phyloP scores from a whole-genome alignment of 2,797 vertebrate genomes.

The Leptoclinus maculatus region DNA sequence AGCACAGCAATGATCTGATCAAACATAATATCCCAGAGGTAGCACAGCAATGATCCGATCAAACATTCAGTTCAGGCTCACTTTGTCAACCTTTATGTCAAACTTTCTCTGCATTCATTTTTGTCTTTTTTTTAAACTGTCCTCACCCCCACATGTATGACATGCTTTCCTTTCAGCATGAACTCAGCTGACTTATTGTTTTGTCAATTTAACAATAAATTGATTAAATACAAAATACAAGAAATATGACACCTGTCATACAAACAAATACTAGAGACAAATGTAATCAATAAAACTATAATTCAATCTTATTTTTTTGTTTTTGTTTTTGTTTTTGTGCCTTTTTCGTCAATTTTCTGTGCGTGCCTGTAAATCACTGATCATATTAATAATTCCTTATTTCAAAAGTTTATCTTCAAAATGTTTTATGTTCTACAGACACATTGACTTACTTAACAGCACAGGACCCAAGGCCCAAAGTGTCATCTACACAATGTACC shows the following conservation, averaged over 20 bases:
- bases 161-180: background rate
- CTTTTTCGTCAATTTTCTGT: background rate
- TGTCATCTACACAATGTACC: too few species aligned
- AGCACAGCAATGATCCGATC: too few species aligned
- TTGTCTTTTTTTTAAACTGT: background rate
- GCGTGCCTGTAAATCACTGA: too few species aligned
- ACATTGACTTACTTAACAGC: background rate
- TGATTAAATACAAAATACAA: background rate
- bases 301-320: background rate
- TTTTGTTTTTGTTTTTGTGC: too few species aligned
- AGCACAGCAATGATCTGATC: too few species aligned
- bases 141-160: background rate
- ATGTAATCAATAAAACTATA: fast-evolving
- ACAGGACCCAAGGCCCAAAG: background rate
- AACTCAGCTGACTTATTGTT: background rate
- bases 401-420: background rate
- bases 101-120: background rate
- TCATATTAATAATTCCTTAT: background rate
- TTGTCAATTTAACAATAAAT: background rate
- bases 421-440: background rate
- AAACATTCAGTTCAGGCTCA: background rate
- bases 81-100: background rate
- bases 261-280: background rate
- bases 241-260: background rate
- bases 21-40: too few species aligned